Evolutionary conservation across 2,888 invertebrate genomes (phyloP), one percentile per base, ranked within the genome.

Genomic region (Eilema depressum): DNA sequence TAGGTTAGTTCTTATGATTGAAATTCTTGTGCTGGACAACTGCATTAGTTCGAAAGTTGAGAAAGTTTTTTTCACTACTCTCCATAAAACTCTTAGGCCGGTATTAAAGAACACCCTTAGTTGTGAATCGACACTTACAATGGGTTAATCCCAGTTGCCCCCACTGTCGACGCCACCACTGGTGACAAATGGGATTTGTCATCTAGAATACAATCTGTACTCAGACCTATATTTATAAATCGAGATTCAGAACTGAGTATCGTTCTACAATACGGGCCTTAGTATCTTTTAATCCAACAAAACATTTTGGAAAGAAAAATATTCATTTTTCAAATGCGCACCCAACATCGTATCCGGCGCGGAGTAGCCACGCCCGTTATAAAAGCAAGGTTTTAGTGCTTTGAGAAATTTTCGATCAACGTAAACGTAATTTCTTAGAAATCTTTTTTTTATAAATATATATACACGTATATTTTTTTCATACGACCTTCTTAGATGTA

Each of bases 351-450:
- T 37, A 25, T 63, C 23, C 37, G 63, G 41, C 20, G 26, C 26
- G 41, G 25, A 37, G 41, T n/a, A 63, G 37, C 25, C 63, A 63
- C 63, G 25, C 26, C 63, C 25, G 14, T 41, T 63, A 41, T 63
- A 25, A 63, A 63, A 41, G 17, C 41, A 63, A 41, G 63, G 26
- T 63, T 63, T 63, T 37, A 63, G 63, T 41, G 23, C 17, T 41
- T 33, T 41, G 63, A 63, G 10, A 26, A 25, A 63, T 41, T 63
- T 63, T n/a, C 7, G 23, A 33, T 4, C 25, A 23, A 17, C 37
- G 25, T 23, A 41, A 25, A 63, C 33, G 53, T 53, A 63, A 63
- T 37, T 63, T 23, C 25, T 63, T 63, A 8, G 17, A 23, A 63
- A 23, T 25, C 62, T 37, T 17, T 37, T 62, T 33, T 33, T 8